Evolutionary conservation across 2,797 vertebrate genomes (phyloP).

Genomic region (Novumbra hubbsi): DNA sequence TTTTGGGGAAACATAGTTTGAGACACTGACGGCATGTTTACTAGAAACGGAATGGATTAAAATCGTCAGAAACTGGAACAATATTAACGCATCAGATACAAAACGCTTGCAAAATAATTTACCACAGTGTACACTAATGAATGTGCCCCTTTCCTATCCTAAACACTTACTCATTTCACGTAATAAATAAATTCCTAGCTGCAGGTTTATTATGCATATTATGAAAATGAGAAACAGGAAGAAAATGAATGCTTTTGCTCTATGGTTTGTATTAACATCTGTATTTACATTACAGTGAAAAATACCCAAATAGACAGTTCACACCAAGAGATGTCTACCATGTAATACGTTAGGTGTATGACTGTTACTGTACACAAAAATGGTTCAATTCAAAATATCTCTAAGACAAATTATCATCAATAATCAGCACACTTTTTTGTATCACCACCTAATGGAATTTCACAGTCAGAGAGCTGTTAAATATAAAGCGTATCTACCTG

Average conservation of each 20-base stretch:
- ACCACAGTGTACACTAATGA: background rate
- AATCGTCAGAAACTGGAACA: background rate
- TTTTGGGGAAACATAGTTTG: background rate
- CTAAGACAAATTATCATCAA: no score
- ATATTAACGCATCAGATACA: background rate
- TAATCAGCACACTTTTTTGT: background rate
- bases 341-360: no score
- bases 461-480: conserved; percentile 18
- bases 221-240: background rate
- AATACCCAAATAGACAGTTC: no score
- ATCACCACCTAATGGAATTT: conserved; percentile 26
- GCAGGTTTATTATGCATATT: background rate
- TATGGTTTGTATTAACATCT: background rate
- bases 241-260: background rate
- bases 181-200: background rate
- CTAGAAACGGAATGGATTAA: background rate
- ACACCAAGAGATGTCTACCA: no score
- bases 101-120: background rate
- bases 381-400: background rate
- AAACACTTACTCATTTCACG: background rate
- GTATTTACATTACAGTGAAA: no score
- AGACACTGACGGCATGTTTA: background rate
- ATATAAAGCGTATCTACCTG: background rate
- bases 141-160: background rate
- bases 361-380: background rate